Evolutionary conservation across 2,888 invertebrate species (phyloP).

Genomic region (Drosophila borealis): DNA sequence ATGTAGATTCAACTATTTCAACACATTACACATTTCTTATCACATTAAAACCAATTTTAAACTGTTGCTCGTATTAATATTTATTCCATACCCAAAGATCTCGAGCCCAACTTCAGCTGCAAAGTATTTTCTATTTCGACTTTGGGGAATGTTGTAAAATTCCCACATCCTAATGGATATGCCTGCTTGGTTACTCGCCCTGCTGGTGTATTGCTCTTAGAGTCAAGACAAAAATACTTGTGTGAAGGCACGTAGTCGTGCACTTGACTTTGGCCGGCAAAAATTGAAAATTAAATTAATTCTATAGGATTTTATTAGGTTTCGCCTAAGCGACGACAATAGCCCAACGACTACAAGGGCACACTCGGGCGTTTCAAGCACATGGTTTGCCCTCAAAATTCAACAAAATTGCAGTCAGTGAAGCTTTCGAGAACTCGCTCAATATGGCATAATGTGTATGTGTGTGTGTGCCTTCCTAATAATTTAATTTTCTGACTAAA

Average conservation of each 20-base stretch:
- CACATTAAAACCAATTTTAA: too few species aligned
- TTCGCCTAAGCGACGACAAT: conserved; percentile 55
- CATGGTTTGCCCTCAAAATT: conserved; percentile 22
- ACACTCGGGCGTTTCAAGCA: conserved; percentile 38
- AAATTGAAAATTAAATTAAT: conserved; percentile 74
- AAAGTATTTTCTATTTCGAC: conserved; percentile 3
- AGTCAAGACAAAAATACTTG: conserved; percentile 38
- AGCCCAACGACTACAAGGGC: conserved; percentile 38
- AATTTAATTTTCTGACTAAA: conserved; percentile 69
- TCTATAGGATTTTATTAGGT: conserved; percentile 74
- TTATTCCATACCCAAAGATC: neutral
- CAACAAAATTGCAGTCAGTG: conserved; percentile 37
- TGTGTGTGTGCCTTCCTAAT: conserved; percentile 33
- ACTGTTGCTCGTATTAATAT: neutral
- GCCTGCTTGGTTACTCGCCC: conserved; percentile 19
- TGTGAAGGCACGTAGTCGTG: conserved; percentile 59
- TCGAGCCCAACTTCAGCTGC: neutral
- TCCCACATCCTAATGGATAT: conserved; percentile 23
- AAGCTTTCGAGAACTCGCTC: conserved; percentile 28
- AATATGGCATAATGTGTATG: conserved; percentile 14
- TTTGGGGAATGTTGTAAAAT: neutral
- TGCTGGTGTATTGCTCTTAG: conserved; percentile 27
- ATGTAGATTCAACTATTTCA: too few species aligned
- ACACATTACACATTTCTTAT: too few species aligned
- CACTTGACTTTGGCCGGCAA: conserved; percentile 69